Conservation (phyloP, 2,113 vertebrate species). For the Mixornis gularis region DNA sequence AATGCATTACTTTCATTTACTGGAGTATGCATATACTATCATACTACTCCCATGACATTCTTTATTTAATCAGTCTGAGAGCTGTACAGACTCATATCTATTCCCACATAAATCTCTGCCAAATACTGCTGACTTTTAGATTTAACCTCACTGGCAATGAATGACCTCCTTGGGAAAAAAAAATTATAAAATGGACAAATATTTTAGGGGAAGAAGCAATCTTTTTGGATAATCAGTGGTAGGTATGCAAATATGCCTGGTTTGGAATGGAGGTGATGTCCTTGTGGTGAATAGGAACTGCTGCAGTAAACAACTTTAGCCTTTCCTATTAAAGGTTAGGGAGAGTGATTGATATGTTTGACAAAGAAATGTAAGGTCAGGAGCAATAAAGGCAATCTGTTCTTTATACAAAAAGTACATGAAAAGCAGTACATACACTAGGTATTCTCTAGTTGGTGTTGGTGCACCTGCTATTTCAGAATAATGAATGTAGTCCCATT, state of each 20-base stretch:
- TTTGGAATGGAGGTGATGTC: slow-evolving; percentile 10
- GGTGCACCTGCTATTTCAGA: slow-evolving; percentile 1
- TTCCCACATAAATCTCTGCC: slow-evolving; percentile 57
- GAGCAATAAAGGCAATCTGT: slow-evolving; percentile 40
- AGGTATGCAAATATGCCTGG: slow-evolving; percentile 1
- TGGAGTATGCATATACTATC: slow-evolving; percentile 40
- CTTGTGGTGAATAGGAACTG: slow-evolving; percentile 17
- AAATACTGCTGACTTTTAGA: slow-evolving; percentile 53
- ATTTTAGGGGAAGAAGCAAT: slow-evolving; percentile 1
- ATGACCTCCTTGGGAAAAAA: slow-evolving; percentile 37
- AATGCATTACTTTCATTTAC: slow-evolving; percentile 67
- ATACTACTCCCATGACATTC: slow-evolving; percentile 43
- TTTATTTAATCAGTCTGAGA: slow-evolving; percentile 70
- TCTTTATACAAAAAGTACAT: slow-evolving; percentile 44
- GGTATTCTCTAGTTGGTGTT: neutral
- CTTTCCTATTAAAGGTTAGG: slow-evolving; percentile 49
- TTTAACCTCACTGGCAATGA: slow-evolving; percentile 49
- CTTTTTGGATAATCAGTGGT: neutral
- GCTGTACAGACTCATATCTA: slow-evolving; percentile 35
- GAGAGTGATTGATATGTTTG: slow-evolving; percentile 28
- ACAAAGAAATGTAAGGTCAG: slow-evolving; percentile 47
- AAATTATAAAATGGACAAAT: neutral
- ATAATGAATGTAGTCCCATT: neutral
- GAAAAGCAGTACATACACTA: neutral
- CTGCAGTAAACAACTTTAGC: slow-evolving; percentile 22